Percentiles rank a stretch among this genome's conserved stretches.
Conservation (phyloP, 1,140 invertebrate species). For the Steinernema khuongi region DNA sequence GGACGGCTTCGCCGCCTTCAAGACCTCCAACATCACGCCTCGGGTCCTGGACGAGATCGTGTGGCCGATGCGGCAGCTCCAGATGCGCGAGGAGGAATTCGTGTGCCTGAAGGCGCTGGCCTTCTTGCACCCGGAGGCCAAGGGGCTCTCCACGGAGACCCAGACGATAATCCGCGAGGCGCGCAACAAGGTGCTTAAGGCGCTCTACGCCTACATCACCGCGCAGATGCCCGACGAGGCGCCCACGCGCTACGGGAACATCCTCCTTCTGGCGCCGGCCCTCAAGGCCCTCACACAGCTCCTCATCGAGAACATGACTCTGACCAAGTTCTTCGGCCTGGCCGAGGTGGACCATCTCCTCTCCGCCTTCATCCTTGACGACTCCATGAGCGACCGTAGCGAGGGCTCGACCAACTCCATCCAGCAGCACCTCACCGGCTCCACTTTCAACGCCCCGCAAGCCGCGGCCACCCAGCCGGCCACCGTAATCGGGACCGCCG, state of each 20-base stretch:
- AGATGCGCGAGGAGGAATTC: constrained; percentile 57
- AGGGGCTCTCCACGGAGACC: constrained; percentile 44
- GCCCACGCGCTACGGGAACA: constrained; percentile 54
- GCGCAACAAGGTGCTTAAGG: constrained; percentile 55
- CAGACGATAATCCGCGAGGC: constrained; percentile 53
- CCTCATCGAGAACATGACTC: constrained; percentile 58
- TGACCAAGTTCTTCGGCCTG: constrained; percentile 59
- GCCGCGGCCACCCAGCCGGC: constrained; percentile 4
- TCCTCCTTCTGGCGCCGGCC: constrained; percentile 53
- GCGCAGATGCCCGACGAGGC: constrained; percentile 52
- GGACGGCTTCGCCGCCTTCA: constrained; percentile 52
- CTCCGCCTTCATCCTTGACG: constrained; percentile 57
- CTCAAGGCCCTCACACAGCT: constrained; percentile 56
- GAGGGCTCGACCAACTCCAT: not conserved
- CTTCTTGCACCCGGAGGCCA: constrained; percentile 57
- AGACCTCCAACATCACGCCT: constrained; percentile 42
- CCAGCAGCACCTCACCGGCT: constrained; percentile 5
- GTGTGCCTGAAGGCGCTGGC: constrained; percentile 57
- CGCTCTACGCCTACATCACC: constrained; percentile 54
- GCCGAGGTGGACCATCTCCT: constrained; percentile 50
- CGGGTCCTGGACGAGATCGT: constrained; percentile 56
- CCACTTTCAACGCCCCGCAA: too few relatives aligned
- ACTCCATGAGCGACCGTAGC: constrained; percentile 38
- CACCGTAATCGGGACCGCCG: not conserved
- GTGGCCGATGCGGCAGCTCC: constrained; percentile 56